Conservation (phyloP, 2,797 vertebrate species). For the Denticeps clupeoides region DNA sequence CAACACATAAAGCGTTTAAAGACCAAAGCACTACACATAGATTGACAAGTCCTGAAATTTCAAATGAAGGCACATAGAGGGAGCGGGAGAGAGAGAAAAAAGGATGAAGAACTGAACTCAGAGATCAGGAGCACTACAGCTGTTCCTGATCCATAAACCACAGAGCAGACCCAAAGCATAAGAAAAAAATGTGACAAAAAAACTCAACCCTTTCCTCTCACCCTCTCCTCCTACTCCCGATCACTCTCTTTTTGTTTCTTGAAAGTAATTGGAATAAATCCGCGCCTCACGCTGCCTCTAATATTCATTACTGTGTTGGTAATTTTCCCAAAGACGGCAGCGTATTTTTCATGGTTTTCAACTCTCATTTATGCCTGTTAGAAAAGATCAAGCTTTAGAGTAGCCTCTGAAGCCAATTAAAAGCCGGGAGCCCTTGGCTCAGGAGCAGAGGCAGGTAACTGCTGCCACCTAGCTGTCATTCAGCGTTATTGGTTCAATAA, state of each 20-base stretch:
- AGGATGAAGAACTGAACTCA: no score
- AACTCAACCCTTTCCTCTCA: constrained; percentile 6
- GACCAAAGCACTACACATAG: no score
- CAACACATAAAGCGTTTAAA: no score
- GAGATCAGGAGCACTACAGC: constrained; percentile 10
- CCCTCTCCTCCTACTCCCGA: constrained; percentile 14
- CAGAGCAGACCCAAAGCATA: background rate
- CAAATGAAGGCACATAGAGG: no score
- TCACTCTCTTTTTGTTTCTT: constrained; percentile 20
- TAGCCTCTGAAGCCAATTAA: constrained; percentile 57
- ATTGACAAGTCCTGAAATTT: no score
- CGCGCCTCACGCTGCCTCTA: constrained; percentile 43
- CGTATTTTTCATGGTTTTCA: constrained; percentile 57
- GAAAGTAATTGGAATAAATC: constrained; percentile 54
- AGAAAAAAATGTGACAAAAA: constrained; percentile 3
- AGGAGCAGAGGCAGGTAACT: constrained; percentile 37
- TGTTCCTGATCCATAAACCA: no score
- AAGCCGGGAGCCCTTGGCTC: constrained; percentile 14
- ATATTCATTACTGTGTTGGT: constrained; percentile 49
- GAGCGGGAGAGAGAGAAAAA: no score
- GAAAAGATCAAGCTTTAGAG: constrained; percentile 54
- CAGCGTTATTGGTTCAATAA: constrained; percentile 23
- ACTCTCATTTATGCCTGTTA: constrained; percentile 56
- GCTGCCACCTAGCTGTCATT: constrained; percentile 50
- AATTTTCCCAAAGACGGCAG: constrained; percentile 45